phyloP scores from a whole-genome alignment of 92 coral and sea anemone species.

The Heteractis magnifica region DNA sequence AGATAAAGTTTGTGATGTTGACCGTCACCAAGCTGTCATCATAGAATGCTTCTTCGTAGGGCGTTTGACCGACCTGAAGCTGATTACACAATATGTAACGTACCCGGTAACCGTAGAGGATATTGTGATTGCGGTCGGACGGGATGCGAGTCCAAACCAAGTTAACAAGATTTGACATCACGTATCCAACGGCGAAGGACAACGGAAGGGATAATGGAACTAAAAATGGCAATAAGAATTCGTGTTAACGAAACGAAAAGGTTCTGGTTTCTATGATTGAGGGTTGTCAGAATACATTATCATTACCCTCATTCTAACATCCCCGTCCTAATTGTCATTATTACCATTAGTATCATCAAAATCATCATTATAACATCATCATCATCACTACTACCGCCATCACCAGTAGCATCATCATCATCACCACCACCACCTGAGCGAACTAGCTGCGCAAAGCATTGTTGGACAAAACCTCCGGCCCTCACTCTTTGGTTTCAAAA shows the following conservation, averaged over 20 bases:
- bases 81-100: not conserved
- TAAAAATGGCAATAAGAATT: not conserved
- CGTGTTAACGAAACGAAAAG: not conserved
- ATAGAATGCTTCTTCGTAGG: not conserved
- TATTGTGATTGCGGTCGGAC: slow-evolving; percentile 4
- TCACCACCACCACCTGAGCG: too few relatives aligned
- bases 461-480: too few relatives aligned
- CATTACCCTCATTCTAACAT: too few relatives aligned
- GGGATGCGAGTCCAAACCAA: not conserved
- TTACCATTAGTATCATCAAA: too few relatives aligned
- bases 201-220: slow-evolving; percentile 19
- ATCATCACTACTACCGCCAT: too few relatives aligned
- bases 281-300: too few relatives aligned
- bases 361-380: too few relatives aligned
- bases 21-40: not conserved
- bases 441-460: too few relatives aligned
- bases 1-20: not conserved
- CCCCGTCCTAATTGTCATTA: too few relatives aligned
- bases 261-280: too few relatives aligned
- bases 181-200: not conserved
- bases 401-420: too few relatives aligned
- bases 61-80: not conserved
- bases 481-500: too few relatives aligned
- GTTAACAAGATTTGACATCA: not conserved
- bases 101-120: not conserved